Evolutionary conservation across 2,888 invertebrate genomes (phyloP).

Genomic region (Criorhina ranunculi): DNA sequence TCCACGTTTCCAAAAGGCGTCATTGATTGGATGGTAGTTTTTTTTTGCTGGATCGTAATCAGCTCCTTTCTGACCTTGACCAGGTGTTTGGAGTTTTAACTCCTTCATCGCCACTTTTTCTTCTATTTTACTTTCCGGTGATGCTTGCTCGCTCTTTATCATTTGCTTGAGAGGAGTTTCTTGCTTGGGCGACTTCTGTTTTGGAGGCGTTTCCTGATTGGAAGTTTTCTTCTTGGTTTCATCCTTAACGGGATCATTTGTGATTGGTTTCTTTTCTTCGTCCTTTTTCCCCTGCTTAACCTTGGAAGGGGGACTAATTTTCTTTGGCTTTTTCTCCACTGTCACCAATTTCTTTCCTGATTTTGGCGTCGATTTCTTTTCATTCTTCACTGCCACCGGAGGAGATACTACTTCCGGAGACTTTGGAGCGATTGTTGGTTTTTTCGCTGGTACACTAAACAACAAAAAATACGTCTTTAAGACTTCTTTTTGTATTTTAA

Average conservation of each 20-base stretch:
- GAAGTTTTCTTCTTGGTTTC: neutral
- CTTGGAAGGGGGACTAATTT: conserved; percentile 26
- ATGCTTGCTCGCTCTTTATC: conserved; percentile 12
- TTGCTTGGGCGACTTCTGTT: neutral
- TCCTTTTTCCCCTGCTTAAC: conserved; percentile 46
- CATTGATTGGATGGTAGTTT: conserved; percentile 92
- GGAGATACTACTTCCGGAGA: neutral
- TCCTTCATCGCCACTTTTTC: conserved; percentile 72
- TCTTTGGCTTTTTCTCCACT: conserved; percentile 33
- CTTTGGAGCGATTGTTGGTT: conserved; percentile 28
- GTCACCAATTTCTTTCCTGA: conserved; percentile 30
- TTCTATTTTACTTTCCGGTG: conserved; percentile 2
- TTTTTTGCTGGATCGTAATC: conserved; percentile 90
- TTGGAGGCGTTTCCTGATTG: neutral
- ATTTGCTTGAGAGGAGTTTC: conserved; percentile 23
- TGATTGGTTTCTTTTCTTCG: neutral
- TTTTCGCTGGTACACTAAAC: conserved; percentile 68
- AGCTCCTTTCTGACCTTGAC: conserved; percentile 79
- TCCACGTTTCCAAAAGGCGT: conserved; percentile 92
- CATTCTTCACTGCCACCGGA: conserved; percentile 5
- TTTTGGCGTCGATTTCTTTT: conserved; percentile 36
- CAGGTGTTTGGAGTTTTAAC: conserved; percentile 77
- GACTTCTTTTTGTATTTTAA: neutral
- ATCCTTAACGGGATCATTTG: neutral
- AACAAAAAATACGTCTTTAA: too few species aligned